phyloP scores from a whole-genome alignment of 2,888 invertebrate species.

The Lasioglossum oenotherae region DNA sequence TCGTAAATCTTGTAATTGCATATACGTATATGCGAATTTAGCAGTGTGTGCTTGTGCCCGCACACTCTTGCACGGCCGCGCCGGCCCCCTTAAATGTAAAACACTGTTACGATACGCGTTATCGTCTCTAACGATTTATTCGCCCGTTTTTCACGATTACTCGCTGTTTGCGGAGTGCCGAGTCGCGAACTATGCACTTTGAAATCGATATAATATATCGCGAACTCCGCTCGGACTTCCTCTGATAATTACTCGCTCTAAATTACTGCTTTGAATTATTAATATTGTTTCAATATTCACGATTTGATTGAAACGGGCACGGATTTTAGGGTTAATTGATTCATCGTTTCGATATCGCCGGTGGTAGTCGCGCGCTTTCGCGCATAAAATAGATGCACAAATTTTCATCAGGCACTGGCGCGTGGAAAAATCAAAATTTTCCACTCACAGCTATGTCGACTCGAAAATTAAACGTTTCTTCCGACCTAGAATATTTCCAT shows the following conservation, averaged over 20 bases:
- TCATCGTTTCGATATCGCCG: background rate
- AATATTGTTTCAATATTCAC: background rate
- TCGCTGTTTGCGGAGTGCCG: background rate
- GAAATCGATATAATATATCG: background rate
- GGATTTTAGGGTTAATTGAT: background rate
- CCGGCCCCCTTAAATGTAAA: too few species aligned
- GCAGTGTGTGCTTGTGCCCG: too few species aligned
- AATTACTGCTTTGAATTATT: constrained; percentile 2
- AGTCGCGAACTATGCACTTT: background rate
- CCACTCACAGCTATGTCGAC: too few species aligned
- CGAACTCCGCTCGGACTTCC: background rate
- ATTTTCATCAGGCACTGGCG: background rate
- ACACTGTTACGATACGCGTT: background rate
- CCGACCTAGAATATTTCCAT: too few species aligned
- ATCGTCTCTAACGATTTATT: constrained; percentile 9
- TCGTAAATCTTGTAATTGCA: too few species aligned
- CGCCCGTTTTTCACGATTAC: background rate
- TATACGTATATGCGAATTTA: too few species aligned
- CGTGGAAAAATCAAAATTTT: too few species aligned
- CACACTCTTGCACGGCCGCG: too few species aligned
- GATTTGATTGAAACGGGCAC: background rate
- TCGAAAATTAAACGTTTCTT: too few species aligned
- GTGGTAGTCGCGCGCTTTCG: background rate
- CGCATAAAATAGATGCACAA: background rate
- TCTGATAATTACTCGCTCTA: background rate